Base-by-base conservation (phyloP, 2,888 invertebrate species). In the Sylvicola cinctus region DNA sequence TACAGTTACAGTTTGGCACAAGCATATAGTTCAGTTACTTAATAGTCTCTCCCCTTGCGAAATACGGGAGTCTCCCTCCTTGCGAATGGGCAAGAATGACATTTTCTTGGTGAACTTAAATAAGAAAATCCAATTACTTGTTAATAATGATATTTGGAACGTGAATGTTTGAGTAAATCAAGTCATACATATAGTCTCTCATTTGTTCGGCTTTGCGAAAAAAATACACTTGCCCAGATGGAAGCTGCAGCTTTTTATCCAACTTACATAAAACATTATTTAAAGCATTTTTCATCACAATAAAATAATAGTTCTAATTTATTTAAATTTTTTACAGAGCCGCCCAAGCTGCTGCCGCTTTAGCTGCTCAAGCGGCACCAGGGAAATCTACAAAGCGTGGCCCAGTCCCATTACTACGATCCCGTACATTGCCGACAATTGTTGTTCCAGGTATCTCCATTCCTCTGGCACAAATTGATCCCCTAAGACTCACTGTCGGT, bases 391-490 rank as follows among this genome's bases (percentile, higher is more conserved):
- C n/a, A n/a, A n/a, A n/a, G n/a, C 25, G 8, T 35, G 61, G 65
- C 26, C 77, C 76, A 15, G 75, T 78, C 10, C 84, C 85, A 1
- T 59, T 87, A 40, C 61, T 85, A 43, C 70, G 85, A 45, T 85
- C 85, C 29, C 68, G 84, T 47, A 87, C 87, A 5, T 60, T 87
- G 38, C 87, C 87, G 29, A 83, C 85, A 41, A 87, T 87, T 51
- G 75, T 87, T 31, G 78, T 79, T 29, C 85, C 85, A 2, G 83
- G 83, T 34, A 70, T 85, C 49, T 76, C 67, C 45, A 78, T 84
- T 45, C 65, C 84, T 20, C 79, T 83, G 42, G 75, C 83, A 36
- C 80, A 83, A 59, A 70, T 83, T 44, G 81, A 81, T 47, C 46
- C 50, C 33, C 73, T 75, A 36, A 65, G 68, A 42, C 64, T 68